These are phyloP conservation scores for Sorex maritimensis DNA, from an alignment of 2,797 vertebrate genomes.

Conservation along the genomic window DNA sequence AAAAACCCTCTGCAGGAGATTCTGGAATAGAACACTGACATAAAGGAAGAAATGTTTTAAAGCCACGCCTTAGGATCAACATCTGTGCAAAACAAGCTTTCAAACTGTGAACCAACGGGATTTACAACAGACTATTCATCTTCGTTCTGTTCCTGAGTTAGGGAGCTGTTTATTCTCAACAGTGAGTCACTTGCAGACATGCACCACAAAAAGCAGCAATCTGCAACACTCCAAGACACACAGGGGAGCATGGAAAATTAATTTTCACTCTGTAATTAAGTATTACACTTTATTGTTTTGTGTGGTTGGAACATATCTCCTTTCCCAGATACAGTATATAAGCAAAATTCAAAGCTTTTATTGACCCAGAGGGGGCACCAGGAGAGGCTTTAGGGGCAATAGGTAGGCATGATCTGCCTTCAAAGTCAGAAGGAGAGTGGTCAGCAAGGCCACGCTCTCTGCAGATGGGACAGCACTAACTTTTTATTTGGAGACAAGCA, in stretches of 20 bases:
- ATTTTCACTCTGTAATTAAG: neutral
- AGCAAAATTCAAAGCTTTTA: slow-evolving; percentile 17
- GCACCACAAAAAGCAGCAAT: neutral
- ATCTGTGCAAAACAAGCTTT: slow-evolving; percentile 44
- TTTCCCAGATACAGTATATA: slow-evolving; percentile 8
- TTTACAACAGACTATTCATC: slow-evolving; percentile 29
- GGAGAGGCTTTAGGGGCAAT: neutral
- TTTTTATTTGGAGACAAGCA: neutral
- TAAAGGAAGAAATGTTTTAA: slow-evolving; percentile 54
- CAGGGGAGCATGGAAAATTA: neutral
- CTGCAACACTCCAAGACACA: neutral
- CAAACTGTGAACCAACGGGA: neutral
- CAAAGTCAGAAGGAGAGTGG: fast-evolving
- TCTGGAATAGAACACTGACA: neutral
- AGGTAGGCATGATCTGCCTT: neutral
- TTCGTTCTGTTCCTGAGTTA: slow-evolving; percentile 38
- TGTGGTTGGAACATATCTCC: neutral
- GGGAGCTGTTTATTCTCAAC: slow-evolving; percentile 31
- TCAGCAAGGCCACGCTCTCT: neutral
- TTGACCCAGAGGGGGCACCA: neutral
- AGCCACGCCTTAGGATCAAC: slow-evolving; percentile 35
- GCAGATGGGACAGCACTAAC: neutral
- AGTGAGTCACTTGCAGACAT: neutral
- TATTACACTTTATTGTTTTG: neutral
- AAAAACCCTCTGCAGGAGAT: neutral